Evolutionary conservation across 2,113 vertebrate species (phyloP).

Genomic region (Coptodon rendalli): DNA sequence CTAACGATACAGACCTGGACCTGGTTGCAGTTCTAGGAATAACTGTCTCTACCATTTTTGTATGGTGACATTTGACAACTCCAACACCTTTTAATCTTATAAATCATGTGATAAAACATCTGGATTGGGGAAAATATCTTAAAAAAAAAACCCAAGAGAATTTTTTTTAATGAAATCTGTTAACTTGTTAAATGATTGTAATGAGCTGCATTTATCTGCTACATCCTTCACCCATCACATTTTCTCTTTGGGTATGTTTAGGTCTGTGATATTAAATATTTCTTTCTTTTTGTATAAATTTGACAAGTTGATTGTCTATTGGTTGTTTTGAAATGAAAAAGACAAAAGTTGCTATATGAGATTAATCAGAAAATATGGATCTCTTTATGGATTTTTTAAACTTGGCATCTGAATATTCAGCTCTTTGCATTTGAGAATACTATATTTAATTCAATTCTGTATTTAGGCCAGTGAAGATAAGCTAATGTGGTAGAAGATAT

Average conservation of each 20-base stretch:
- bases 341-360: background rate
- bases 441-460: background rate
- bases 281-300: background rate
- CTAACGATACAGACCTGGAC: rapidly evolving
- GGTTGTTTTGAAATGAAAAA: background rate
- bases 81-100: background rate
- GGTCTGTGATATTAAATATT: background rate
- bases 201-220: background rate
- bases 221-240: background rate
- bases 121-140: background rate
- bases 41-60: background rate
- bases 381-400: background rate
- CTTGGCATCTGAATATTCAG: background rate
- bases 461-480: background rate
- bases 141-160: background rate
- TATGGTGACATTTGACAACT: background rate
- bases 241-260: background rate
- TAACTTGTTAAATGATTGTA: background rate
- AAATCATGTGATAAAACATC: background rate
- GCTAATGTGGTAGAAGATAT: background rate
- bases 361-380: background rate
- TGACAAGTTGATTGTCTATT: background rate
- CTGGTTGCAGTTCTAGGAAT: background rate
- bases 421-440: background rate
- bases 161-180: background rate